Base-by-base conservation (phyloP, 2,113 vertebrate species). In the Lathamus discolor region DNA sequence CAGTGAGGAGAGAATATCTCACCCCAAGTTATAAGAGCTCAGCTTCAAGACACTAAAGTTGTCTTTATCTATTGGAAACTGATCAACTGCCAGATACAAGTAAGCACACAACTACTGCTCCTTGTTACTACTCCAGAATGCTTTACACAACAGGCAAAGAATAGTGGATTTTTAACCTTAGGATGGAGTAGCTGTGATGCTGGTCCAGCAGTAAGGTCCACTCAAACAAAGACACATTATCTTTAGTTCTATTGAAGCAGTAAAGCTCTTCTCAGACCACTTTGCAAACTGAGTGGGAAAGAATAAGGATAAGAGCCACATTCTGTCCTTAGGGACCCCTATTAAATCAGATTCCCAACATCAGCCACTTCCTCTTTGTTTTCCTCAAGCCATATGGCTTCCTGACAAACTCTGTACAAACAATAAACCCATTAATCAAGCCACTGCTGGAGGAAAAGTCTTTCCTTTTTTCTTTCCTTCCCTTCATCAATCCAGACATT, bases 371-470 rank as follows among this genome's bases (percentile, higher is more conserved):
- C 95, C 95, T 93, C 68, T 94, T 95, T 84, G 90, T 88, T 75
- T 61, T 96, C 92, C 83, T 90, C 86, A 86, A 95, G 93, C 93
- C 93, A 95, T 96, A 96, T 93, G 92, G 93, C 90, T 96, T 97
- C 76, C 92, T 92, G 82, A 94, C 90, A 96, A 75, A 95, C 78
- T 93, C 92, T 79, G 83, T 68, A 54, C 73, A 92, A 86, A 97
- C 92, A 97, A 95, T 96, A 93, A 96, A 95, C 86, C 90, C 92
- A 96, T 96, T 96, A 96, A 96, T 96, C 93, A 92, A 90, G 48
- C 18, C 48, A 81, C 62, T 83, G 86, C 59, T 92, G 51, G 43
- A 95, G 73, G 73, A 96, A 94, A 86, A 90, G 43, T n/a, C 35
- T 6, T 5, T 10, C 39, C 62, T 44, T 28, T 7, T 1, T 1